Evolutionary conservation across 2,113 vertebrate species (phyloP).

Genomic region (Halichoeres trimaculatus): DNA sequence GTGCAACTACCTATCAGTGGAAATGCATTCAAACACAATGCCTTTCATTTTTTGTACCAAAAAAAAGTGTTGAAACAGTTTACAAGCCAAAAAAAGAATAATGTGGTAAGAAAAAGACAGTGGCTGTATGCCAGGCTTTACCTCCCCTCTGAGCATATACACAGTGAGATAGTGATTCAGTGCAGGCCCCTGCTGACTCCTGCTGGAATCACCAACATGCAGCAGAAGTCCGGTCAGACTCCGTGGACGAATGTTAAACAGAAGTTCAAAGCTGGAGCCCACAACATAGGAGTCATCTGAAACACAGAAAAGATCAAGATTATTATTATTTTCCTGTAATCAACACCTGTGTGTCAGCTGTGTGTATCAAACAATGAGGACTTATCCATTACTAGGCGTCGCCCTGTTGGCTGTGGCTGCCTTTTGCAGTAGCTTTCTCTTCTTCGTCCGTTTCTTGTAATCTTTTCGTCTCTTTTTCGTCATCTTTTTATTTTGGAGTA

Average conservation of each 20-base stretch:
- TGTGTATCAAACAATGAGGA: not conserved
- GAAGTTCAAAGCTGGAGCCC: conserved; percentile 86
- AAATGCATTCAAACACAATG: not conserved
- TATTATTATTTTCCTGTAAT: not conserved
- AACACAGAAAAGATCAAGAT: conserved; percentile 22
- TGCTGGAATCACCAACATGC: conserved; percentile 79
- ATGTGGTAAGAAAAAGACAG: not conserved
- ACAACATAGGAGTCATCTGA: conserved; percentile 84
- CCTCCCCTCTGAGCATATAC: conserved; percentile 90
- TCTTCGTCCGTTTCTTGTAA: too few relatives aligned
- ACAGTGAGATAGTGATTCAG: conserved; percentile 81
- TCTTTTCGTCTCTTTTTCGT: too few relatives aligned
- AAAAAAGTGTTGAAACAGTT: too few relatives aligned
- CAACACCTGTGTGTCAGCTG: not conserved
- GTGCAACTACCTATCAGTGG: conserved; percentile 86
- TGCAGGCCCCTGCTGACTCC: conserved; percentile 8
- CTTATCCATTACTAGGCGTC: too few relatives aligned
- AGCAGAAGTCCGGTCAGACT: conserved; percentile 85
- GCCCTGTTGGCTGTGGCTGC: too few relatives aligned
- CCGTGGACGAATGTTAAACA: conserved; percentile 87
- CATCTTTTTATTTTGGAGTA: too few relatives aligned
- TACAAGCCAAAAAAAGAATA: not conserved
- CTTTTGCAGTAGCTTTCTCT: too few relatives aligned
- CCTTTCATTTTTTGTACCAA: not conserved
- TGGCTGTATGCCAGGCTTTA: conserved; percentile 74